Evolutionary conservation across 2,113 vertebrate genomes (phyloP), one percentile per base, ranked within the genome.

Genomic region (Sturnus vulgaris): DNA sequence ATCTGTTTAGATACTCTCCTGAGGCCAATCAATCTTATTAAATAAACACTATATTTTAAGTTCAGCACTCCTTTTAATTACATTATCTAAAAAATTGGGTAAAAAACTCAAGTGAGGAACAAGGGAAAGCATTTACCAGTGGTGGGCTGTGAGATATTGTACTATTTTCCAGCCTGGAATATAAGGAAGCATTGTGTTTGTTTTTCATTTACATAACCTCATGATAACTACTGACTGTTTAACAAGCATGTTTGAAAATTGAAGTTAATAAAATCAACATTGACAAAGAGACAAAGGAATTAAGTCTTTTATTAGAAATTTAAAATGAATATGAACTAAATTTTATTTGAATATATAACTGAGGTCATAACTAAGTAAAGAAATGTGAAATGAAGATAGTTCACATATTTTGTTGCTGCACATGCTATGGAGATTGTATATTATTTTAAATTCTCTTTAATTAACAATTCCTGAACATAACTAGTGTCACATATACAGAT

Each of bases 281-380:
- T 88, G 76, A 83, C 39, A 86, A 80, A 65, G 30, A 70, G 33
- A 52, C 50, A 88, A 83, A 93, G 4, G 20, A 93, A 92, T 93
- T 78, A 90, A 77, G 39, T 59, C 19, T 85, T 96, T 85, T 72
- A 77, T 88, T 92, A 91, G 49, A 95, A 88, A 82, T 82, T 68
- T 72, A 42, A 82, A 93, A 92, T 78, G 1, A 92, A 63, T 28
- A 44, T 37, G 10, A 86, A 52, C 13, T 52, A 47, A 66, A 81
- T 86, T 78, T 78, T 84, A 60, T 92, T 82, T 93, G 65, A 82
- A 49, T 84, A 52, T 81, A 49, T 33, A 30, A 70, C 56, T 63
- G 47, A 60, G 49, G 52, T 90, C 88, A 91, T 80, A 70, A 47
- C 33, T 76, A 46, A 40, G 19, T 80, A 90, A 90, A 86, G 39